Evolutionary conservation across 1,140 invertebrate species (phyloP), one percentile per base, ranked within the genome.

Genomic region (Nilaparvata lugens): DNA sequence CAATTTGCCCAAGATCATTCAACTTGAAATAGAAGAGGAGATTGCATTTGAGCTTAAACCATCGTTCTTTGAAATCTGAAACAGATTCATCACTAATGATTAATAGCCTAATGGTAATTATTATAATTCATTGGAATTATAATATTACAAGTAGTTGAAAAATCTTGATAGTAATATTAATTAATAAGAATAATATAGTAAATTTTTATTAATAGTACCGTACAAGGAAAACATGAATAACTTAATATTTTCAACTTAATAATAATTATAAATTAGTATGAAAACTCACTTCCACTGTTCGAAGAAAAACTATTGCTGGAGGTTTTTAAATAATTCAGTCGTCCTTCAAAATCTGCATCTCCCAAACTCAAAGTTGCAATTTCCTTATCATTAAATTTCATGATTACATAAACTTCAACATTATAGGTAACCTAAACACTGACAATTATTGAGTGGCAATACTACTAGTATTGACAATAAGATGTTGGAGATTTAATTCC

Each of bases 11-110:
- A 67, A 81, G 71, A 65, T 86, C 83, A 72, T 79, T 85, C 52
- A 86, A 78, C 70, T 84, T 83, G 71, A 84, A 87, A 70, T 87
- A 87, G 74, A 87, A 87, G 42, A 87, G 70, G 61, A 86, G 77
- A 72, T 87, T 88, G 62, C 78, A 79, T 54, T 81, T 79, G 11
- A 88, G 71, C 65, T 84, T 83, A 68, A 87, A 88, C 83, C 84
- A 87, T 71, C 83, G 78, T 66, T 86, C 84, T 69, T 86, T 85
- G 66, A 80, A 87, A 35, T 71, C 80, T 81, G 65, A 23, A 75
- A 73, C 21, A 31, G 66, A 61, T 31, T 40, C 4, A 16, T 40
- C 18, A 13, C 13, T 31, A 11, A 31, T 25, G 6, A 56, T 4
- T 9, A 51, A 4, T n/a, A 4, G 16, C 35, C 5, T 6, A 16